Percentiles rank a stretch among this genome's conserved stretches.
phyloP scores from a whole-genome alignment of 2,797 vertebrate genomes.

The Oceanodroma leucorhoa region DNA sequence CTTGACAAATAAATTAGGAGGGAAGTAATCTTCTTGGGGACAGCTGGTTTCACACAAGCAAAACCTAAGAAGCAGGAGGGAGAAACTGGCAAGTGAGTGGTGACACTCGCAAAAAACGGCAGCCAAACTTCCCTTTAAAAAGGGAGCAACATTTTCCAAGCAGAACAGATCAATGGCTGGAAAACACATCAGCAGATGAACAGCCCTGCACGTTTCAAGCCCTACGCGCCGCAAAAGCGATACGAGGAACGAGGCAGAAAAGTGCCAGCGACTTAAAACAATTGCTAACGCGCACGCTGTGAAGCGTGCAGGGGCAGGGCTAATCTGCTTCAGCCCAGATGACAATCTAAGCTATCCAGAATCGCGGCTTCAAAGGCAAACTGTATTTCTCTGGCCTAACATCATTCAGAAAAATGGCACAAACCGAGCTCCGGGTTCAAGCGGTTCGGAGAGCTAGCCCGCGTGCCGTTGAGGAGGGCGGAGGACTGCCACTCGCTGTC shows the following conservation, averaged over 20 bases:
- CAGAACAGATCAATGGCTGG: not conserved
- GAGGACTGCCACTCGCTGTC: rapidly evolving
- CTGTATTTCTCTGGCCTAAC: not conserved
- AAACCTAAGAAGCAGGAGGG: slow-evolving; percentile 59
- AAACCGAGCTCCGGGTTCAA: not conserved
- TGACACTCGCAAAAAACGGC: not conserved
- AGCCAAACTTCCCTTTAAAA: not conserved
- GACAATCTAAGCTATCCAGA: not conserved
- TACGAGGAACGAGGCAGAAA: not conserved
- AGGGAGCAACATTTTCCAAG: not conserved
- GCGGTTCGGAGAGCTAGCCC: not conserved
- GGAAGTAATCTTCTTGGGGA: slow-evolving; percentile 79
- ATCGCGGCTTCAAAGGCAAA: not conserved
- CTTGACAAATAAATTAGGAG: slow-evolving; percentile 80
- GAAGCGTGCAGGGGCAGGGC: not conserved
- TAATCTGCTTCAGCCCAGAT: rapidly evolving
- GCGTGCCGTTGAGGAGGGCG: too few relatives aligned
- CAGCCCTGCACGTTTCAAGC: not conserved
- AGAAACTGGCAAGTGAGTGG: not conserved
- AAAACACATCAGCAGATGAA: not conserved
- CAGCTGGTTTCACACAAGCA: slow-evolving; percentile 81
- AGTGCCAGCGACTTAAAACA: not conserved
- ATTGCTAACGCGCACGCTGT: rapidly evolving
- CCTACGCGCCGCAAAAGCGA: not conserved
- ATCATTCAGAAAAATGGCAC: not conserved